A percentile compares a stretch with the other conserved stretches of the same genome.
Conservation (phyloP, 2,888 invertebrate species). For the Drosophila mettleri region DNA sequence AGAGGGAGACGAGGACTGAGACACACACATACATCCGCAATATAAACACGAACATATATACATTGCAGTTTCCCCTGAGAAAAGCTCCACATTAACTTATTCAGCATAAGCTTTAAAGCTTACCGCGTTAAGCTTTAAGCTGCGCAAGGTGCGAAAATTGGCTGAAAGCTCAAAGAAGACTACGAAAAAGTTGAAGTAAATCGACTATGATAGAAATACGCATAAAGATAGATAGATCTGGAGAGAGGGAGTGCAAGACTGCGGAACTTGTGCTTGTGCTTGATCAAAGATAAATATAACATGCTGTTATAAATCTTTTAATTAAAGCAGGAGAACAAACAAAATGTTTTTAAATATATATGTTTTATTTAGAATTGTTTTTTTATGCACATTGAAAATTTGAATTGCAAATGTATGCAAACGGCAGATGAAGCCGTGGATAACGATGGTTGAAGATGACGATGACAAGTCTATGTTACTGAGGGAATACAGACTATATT, state of each 20-base stretch:
- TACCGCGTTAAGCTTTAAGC: slow-evolving; percentile 4
- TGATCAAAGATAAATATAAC: background rate
- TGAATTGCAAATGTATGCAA: too few relatives aligned
- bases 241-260: background rate
- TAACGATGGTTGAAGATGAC: too few relatives aligned
- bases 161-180: slow-evolving; percentile 2
- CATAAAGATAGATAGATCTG: background rate
- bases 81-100: slow-evolving; percentile 49
- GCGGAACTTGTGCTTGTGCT: background rate
- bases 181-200: background rate
- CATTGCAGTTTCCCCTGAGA: slow-evolving; percentile 43
- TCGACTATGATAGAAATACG: background rate
- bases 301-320: background rate
- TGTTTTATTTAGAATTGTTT: background rate
- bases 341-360: background rate
- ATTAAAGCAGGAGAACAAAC: background rate
- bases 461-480: too few relatives aligned
- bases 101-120: slow-evolving; percentile 37
- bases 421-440: too few relatives aligned
- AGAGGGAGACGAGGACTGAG: background rate
- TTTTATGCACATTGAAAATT: background rate
- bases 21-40: background rate
- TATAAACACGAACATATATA: background rate
- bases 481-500: too few relatives aligned
- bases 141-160: background rate